Evolutionary conservation across 2,113 vertebrate species (phyloP).

Genomic region (Ellobius talpinus): DNA sequence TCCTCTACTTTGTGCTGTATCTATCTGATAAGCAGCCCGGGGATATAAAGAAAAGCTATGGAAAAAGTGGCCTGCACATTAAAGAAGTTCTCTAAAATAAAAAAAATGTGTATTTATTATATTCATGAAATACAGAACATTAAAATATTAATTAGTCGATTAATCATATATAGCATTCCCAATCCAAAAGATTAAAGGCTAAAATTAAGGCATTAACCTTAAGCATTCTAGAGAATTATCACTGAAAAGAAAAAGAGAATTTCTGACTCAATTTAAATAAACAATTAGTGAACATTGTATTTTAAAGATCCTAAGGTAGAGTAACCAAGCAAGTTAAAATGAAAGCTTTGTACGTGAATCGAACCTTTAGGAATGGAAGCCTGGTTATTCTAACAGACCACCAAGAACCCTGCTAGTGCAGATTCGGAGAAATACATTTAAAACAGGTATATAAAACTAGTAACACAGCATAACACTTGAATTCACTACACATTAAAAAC

Average conservation of each 20-base stretch:
- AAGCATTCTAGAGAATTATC: slow-evolving; percentile 56
- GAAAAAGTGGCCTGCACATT: slow-evolving; percentile 55
- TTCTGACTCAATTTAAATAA: slow-evolving; percentile 49
- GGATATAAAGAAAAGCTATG: slow-evolving; percentile 47
- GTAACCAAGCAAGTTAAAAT: slow-evolving; percentile 57
- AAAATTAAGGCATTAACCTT: slow-evolving; percentile 77
- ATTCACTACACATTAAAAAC: slow-evolving; percentile 59
- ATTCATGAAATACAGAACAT: slow-evolving; percentile 70
- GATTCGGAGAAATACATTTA: slow-evolving; percentile 66
- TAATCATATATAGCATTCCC: slow-evolving; percentile 67
- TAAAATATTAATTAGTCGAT: slow-evolving; percentile 55
- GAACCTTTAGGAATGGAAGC: slow-evolving; percentile 67
- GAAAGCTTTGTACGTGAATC: slow-evolving; percentile 4
- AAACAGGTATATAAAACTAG: slow-evolving; percentile 67
- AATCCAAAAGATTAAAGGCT: slow-evolving; percentile 52
- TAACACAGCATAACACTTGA: slow-evolving; percentile 27
- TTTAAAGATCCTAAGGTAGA: slow-evolving; percentile 52
- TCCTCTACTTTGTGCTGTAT: slow-evolving; percentile 21
- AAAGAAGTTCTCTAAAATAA: slow-evolving; percentile 63
- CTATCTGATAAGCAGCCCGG: slow-evolving; percentile 63
- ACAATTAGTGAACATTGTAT: slow-evolving; percentile 52
- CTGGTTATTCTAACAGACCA: slow-evolving; percentile 56
- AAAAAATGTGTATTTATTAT: slow-evolving; percentile 63
- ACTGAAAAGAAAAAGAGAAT: slow-evolving; percentile 63
- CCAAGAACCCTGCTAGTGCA: slow-evolving; percentile 40